Base-by-base conservation (phyloP, 2,888 invertebrate species). In the Clitarchus hookeri region DNA sequence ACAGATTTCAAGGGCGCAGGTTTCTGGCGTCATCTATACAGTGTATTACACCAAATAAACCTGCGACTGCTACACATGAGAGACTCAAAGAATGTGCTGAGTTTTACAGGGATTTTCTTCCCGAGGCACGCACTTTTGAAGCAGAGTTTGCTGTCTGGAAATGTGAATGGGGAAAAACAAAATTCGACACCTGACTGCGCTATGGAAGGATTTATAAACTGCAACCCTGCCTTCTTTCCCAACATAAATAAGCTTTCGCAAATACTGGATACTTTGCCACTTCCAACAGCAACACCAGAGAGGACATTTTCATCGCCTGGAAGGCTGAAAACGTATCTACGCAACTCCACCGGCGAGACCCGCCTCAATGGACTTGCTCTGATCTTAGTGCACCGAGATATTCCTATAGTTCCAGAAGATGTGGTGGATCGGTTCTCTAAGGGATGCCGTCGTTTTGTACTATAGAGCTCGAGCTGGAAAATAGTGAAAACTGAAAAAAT, bases 271-370 rank as follows among this genome's bases (percentile, higher is more conserved):
- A 82, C 36, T 8, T n/a, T 82, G n/a, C 13, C 6, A 26, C 6
- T 82, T 23, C 27, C 82, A 44, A 82, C 82, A 36, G 26, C 82
- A 27, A 82, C 82, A 16, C 82, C 82, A 23, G 82, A 82, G 36
- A 23, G 36, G 4, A 82, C 82, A 36, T 82, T 82, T 44, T 82
- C 0, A 0, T 44, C 0, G 23, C 36, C 6, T 19, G 27, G 27
- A 44, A 27, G 82, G 16, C n/a, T 82, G n/a, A 82, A 82, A 44
- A 23, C 1, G 16, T 82, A 82, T 23, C 6, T 82, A 36, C 4
- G 36, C 8, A 82, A 82, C 36, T 23, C 19, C 82, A 82, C 6
- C 6, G 27, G 27, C 13, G 23, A 82, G 27, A n/a, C 13, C 19
- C 27, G 23, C 11, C 44, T 82, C 19, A 27, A 27, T 27, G 82